These are phyloP conservation scores for Coregonus suidteri DNA, from an alignment of 2,797 vertebrate genomes.

Conservation along the genomic window DNA sequence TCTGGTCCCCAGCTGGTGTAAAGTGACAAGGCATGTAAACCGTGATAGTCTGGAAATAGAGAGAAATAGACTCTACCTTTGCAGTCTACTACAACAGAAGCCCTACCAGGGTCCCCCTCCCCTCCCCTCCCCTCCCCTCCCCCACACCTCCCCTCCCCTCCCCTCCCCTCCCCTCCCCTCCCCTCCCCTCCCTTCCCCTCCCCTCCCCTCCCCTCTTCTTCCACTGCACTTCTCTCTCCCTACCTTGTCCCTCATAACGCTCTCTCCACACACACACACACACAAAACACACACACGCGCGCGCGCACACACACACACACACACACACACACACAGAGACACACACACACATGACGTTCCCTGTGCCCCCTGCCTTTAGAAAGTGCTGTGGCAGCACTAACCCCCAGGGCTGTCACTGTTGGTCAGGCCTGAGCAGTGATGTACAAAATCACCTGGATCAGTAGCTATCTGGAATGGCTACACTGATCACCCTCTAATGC, in stretches of 20 bases:
- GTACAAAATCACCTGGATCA: constrained; percentile 11
- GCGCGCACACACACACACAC: not conserved
- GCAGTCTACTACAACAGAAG: not conserved
- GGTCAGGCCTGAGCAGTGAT: not conserved
- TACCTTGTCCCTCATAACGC: not conserved
- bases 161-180: not conserved
- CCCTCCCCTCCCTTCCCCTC: not conserved
- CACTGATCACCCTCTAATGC: not conserved
- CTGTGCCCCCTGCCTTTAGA: constrained; percentile 11
- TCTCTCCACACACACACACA: not conserved
- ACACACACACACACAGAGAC: too few relatives aligned
- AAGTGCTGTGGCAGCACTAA: constrained; percentile 15
- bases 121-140: not conserved
- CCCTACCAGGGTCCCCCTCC: too few relatives aligned
- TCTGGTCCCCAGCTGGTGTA: constrained; percentile 12
- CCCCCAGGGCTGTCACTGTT: constrained; percentile 7
- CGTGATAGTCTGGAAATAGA: not conserved
- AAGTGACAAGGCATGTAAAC: constrained; percentile 13
- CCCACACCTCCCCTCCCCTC: too few relatives aligned
- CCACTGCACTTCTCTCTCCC: not conserved
- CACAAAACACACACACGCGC: not conserved
- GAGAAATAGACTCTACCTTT: not conserved
- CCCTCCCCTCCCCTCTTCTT: too few relatives aligned
- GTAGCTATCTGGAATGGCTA: not conserved
- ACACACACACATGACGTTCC: not conserved